Conservation (phyloP, 2,113 vertebrate species). For the Kryptolebias marmoratus region DNA sequence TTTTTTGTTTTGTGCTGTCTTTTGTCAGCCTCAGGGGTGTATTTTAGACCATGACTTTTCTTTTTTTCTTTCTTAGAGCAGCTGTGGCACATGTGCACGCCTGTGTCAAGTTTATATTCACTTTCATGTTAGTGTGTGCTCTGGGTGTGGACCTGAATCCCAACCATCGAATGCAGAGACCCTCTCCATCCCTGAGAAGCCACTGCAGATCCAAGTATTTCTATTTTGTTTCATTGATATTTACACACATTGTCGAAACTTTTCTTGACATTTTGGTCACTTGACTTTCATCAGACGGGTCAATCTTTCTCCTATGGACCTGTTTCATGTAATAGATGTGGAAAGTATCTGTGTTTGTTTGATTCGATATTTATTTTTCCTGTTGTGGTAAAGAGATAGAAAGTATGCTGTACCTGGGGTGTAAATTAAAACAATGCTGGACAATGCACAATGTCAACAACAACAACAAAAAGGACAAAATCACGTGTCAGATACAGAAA, state of each 20-base stretch:
- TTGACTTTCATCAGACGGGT: too few relatives aligned
- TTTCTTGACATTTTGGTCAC: too few relatives aligned
- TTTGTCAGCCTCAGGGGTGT: too few relatives aligned
- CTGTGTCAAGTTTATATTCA: not conserved
- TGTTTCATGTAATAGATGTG: too few relatives aligned
- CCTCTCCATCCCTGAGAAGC: not conserved
- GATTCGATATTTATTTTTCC: not conserved
- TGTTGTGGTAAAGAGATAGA: not conserved
- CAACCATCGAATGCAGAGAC: constrained; percentile 16
- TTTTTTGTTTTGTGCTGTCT: too few relatives aligned
- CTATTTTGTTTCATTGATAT: too few relatives aligned
- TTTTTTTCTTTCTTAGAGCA: not conserved
- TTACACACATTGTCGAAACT: too few relatives aligned
- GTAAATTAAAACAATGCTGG: not conserved
- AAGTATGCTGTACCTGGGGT: not conserved
- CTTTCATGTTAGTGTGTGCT: not conserved
- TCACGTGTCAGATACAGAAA: too few relatives aligned
- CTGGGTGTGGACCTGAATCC: constrained; percentile 22
- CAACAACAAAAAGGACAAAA: too few relatives aligned
- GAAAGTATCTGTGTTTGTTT: too few relatives aligned
- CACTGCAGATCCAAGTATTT: not conserved
- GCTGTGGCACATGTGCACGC: not conserved
- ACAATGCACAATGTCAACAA: not conserved
- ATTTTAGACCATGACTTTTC: too few relatives aligned
- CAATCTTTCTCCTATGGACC: too few relatives aligned